Conservation (phyloP, 1,140 invertebrate genomes). For the Neodiprion lecontei region DNA sequence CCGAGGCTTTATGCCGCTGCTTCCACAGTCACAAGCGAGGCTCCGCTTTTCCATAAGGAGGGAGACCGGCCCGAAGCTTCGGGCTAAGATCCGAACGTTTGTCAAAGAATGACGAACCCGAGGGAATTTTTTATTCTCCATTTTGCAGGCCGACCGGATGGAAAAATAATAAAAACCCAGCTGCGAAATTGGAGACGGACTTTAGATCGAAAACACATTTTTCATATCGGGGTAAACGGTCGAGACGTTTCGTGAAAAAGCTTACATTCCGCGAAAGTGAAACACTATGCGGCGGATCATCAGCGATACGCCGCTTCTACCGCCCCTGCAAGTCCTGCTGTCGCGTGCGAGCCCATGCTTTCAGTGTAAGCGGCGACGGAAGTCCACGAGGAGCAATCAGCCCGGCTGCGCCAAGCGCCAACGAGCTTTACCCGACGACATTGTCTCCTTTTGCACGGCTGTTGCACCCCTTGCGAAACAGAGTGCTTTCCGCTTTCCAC, state of each 20-base stretch:
- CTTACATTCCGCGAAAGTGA: no score
- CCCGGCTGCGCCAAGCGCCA: not conserved
- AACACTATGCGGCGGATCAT: no score
- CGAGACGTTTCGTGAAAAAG: no score
- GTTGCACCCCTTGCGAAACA: not conserved
- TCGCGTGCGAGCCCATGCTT: not conserved
- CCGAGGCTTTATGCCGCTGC: slow-evolving; percentile 2
- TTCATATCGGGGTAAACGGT: no score
- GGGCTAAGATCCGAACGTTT: not conserved
- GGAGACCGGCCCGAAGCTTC: not conserved
- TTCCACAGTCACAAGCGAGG: not conserved
- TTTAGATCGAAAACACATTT: not conserved
- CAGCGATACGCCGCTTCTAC: no score
- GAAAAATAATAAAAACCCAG: not conserved
- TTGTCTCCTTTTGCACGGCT: not conserved
- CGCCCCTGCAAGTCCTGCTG: no score
- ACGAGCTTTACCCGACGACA: not conserved
- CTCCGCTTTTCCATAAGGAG: not conserved
- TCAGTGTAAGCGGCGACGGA: not conserved
- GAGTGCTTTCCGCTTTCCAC: not conserved
- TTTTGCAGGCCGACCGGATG: not conserved
- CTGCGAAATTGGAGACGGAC: not conserved
- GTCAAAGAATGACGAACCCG: slow-evolving; percentile 1
- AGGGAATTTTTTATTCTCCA: not conserved
- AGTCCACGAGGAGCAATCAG: not conserved